Conservation (phyloP, 2,797 vertebrate genomes). For the Pseudochromis fuscus region DNA sequence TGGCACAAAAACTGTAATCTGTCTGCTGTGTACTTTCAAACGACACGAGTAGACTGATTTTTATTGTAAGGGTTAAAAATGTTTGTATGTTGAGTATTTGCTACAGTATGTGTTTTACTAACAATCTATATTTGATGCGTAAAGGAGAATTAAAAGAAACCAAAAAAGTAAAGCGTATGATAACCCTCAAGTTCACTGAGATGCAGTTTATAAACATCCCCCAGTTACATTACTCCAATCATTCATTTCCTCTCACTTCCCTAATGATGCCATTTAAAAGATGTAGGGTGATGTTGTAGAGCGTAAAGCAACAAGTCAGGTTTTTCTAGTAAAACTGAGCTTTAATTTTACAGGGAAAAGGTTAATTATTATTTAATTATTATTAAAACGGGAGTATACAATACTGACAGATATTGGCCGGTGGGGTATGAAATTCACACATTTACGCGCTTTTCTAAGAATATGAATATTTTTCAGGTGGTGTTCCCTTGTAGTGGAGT, state of each 20-base stretch:
- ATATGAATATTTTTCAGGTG: neutral
- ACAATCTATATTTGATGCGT: constrained; percentile 10
- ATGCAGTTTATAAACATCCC: constrained; percentile 36
- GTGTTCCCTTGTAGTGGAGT: neutral
- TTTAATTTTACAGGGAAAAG: constrained; percentile 9
- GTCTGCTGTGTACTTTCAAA: constrained; percentile 12
- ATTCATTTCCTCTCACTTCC: constrained; percentile 56
- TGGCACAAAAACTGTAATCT: constrained; percentile 1
- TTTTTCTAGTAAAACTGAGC: neutral
- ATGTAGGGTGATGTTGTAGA: constrained; percentile 39
- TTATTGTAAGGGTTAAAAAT: constrained; percentile 1
- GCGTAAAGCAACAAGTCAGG: constrained; percentile 39
- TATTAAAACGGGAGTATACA: neutral
- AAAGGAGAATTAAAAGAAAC: constrained; percentile 10
- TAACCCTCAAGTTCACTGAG: constrained; percentile 13
- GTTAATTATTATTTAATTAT: neutral
- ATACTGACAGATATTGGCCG: neutral
- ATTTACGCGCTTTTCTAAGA: neutral
- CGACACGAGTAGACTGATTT: neutral
- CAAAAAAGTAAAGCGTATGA: constrained; percentile 14
- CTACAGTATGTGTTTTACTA: constrained; percentile 6
- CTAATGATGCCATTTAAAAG: constrained; percentile 55
- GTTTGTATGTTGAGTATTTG: neutral
- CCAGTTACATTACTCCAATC: constrained; percentile 33
- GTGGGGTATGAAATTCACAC: neutral